Conservation (phyloP, 2,797 vertebrate genomes). For the Prunella strophiata region DNA sequence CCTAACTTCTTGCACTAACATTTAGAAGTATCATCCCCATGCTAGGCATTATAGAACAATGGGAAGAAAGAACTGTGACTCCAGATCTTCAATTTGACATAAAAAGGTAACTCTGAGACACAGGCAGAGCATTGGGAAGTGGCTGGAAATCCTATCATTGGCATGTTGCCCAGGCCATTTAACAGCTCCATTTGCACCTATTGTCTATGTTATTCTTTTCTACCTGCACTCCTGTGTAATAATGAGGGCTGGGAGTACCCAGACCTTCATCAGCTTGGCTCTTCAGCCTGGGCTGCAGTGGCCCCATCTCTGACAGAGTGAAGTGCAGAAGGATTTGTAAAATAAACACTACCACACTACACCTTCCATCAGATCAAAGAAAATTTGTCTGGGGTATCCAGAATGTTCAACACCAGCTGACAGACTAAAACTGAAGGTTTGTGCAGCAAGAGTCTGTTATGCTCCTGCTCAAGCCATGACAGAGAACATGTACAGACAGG, state of each 20-base stretch:
- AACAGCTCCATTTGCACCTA: not conserved
- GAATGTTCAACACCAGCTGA: not conserved
- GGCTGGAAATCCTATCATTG: not conserved
- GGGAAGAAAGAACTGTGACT: not conserved
- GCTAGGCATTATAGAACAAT: not conserved
- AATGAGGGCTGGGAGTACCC: not conserved
- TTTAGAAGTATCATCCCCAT: not conserved
- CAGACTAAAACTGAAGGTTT: not conserved
- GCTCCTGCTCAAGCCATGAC: not conserved
- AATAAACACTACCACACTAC: not conserved
- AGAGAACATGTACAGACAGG: fast-evolving
- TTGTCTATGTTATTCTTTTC: not conserved
- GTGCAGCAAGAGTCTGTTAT: not conserved
- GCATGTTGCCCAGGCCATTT: not conserved
- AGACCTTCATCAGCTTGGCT: not conserved
- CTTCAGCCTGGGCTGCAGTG: not conserved
- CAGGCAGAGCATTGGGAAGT: not conserved
- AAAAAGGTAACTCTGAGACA: not conserved
- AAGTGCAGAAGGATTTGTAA: not conserved
- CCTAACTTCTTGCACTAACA: not conserved
- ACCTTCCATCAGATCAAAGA: not conserved
- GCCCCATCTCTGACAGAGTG: not conserved
- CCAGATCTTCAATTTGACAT: not conserved
- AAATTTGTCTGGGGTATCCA: not conserved
- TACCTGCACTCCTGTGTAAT: not conserved